Evolutionary conservation across 2,888 invertebrate genomes (phyloP).

Genomic region (Drosophila fungiperda): DNA sequence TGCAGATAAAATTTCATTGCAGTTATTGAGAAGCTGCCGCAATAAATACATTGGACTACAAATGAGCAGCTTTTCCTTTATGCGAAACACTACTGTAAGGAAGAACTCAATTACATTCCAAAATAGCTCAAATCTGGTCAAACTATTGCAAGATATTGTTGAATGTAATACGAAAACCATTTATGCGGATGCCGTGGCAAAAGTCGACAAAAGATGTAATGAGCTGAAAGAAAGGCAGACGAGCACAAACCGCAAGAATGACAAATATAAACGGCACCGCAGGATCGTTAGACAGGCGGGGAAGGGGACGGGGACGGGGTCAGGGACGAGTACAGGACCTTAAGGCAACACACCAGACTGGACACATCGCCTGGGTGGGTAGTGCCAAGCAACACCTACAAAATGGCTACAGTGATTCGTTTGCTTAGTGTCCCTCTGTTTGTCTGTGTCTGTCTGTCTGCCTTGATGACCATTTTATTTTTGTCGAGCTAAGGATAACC

Average conservation of each 20-base stretch:
- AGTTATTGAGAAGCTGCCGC: background rate
- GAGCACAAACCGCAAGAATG: slow-evolving; percentile 66
- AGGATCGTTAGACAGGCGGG: slow-evolving; percentile 29
- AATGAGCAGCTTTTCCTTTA: slow-evolving; percentile 26
- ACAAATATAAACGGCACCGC: slow-evolving; percentile 71
- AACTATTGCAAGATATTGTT: slow-evolving; percentile 60
- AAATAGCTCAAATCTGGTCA: slow-evolving; percentile 16
- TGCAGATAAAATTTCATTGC: background rate
- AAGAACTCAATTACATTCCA: slow-evolving; percentile 37
- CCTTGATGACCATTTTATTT: slow-evolving; percentile 11
- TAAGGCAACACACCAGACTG: slow-evolving; percentile 34
- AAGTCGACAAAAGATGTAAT: slow-evolving; percentile 32
- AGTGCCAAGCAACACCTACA: slow-evolving; percentile 71
- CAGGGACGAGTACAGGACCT: slow-evolving; percentile 5
- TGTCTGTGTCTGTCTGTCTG: slow-evolving; percentile 20
- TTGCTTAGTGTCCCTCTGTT: slow-evolving; percentile 9
- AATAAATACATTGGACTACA: background rate
- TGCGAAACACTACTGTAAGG: slow-evolving; percentile 12
- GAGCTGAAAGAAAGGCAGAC: slow-evolving; percentile 44
- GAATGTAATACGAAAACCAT: slow-evolving; percentile 63
- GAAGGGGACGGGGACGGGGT: background rate
- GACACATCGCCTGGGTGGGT: slow-evolving; percentile 56
- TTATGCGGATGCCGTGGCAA: slow-evolving; percentile 36
- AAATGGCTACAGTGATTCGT: slow-evolving; percentile 48
- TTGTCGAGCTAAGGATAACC: slow-evolving; percentile 30